A percentile compares a stretch with the other conserved stretches of the same genome.
These are phyloP conservation scores for Tachystola acroxantha DNA, from an alignment of 2,888 invertebrate genomes.

Conservation along the genomic window DNA sequence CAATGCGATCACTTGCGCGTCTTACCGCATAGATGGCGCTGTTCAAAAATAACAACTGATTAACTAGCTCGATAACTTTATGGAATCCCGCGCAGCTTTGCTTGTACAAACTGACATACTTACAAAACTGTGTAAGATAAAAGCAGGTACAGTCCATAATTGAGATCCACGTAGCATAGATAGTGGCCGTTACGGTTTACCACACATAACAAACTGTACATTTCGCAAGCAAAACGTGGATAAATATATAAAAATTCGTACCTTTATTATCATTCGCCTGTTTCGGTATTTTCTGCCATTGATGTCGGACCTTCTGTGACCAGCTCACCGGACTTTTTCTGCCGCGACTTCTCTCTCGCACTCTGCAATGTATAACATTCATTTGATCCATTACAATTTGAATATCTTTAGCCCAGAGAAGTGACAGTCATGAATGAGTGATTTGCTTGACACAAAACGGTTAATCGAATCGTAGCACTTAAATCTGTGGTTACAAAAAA, in stretches of 20 bases:
- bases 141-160: neutral
- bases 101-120: neutral
- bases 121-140: neutral
- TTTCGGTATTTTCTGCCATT: conserved; percentile 78
- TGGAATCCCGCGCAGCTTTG: neutral
- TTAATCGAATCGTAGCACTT: no score
- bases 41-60: neutral
- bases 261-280: conserved; percentile 50
- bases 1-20: neutral
- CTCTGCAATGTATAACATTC: conserved; percentile 53
- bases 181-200: no score
- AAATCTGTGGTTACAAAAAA: no score
- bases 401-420: no score
- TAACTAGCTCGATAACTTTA: neutral
- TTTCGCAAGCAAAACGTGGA: neutral
- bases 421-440: no score
- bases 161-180: neutral
- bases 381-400: no score
- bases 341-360: conserved; percentile 71
- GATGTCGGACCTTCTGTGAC: conserved; percentile 81
- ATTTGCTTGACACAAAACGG: no score
- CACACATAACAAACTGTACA: no score
- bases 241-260: conserved; percentile 17
- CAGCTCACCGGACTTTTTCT: conserved; percentile 78
- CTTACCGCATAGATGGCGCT: conserved; percentile 45